Percentiles rank a stretch among this genome's conserved stretches.
Evolutionary conservation across 1,140 invertebrate genomes (phyloP).

Genomic region (Papilio polytes): DNA sequence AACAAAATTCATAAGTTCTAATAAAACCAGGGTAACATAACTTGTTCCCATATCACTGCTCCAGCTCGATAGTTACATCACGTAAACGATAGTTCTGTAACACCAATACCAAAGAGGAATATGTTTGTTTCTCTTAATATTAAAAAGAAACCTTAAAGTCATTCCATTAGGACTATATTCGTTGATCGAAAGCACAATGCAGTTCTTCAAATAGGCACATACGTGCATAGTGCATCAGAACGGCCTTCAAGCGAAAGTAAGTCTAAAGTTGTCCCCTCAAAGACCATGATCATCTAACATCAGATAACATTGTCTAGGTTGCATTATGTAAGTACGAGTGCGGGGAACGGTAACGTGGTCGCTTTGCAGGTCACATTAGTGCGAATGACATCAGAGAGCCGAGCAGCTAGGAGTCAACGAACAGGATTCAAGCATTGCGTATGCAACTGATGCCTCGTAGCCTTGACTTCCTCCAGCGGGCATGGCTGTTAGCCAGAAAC

Average conservation of each 20-base stretch:
- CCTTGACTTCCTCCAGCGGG: slow-evolving; percentile 74
- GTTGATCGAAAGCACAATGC: slow-evolving; percentile 17
- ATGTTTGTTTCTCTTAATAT: slow-evolving; percentile 35
- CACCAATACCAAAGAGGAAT: slow-evolving; percentile 50
- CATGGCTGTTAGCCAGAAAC: slow-evolving; percentile 69
- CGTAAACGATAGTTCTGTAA: slow-evolving; percentile 69
- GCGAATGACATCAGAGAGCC: slow-evolving; percentile 78
- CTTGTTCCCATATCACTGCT: slow-evolving; percentile 60
- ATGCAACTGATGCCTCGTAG: slow-evolving; percentile 71
- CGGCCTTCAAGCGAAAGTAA: slow-evolving; percentile 69
- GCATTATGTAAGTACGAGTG: slow-evolving; percentile 77
- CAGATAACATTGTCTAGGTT: slow-evolving; percentile 65
- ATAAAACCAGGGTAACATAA: slow-evolving; percentile 32
- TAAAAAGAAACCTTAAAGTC: slow-evolving; percentile 46
- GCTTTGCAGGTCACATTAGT: slow-evolving; percentile 77
- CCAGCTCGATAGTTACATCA: slow-evolving; percentile 75
- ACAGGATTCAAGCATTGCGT: slow-evolving; percentile 78
- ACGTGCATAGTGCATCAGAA: slow-evolving; percentile 54
- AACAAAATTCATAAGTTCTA: slow-evolving; percentile 25
- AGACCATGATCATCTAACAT: slow-evolving; percentile 58
- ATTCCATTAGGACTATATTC: slow-evolving; percentile 51
- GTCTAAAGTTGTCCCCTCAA: slow-evolving; percentile 59
- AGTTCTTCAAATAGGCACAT: slow-evolving; percentile 49
- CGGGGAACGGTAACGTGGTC: slow-evolving; percentile 75
- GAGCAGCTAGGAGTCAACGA: slow-evolving; percentile 80